Evolutionary conservation across 2,113 vertebrate genomes (phyloP), one percentile per base, ranked within the genome.

Genomic region (Rhea americana): DNA sequence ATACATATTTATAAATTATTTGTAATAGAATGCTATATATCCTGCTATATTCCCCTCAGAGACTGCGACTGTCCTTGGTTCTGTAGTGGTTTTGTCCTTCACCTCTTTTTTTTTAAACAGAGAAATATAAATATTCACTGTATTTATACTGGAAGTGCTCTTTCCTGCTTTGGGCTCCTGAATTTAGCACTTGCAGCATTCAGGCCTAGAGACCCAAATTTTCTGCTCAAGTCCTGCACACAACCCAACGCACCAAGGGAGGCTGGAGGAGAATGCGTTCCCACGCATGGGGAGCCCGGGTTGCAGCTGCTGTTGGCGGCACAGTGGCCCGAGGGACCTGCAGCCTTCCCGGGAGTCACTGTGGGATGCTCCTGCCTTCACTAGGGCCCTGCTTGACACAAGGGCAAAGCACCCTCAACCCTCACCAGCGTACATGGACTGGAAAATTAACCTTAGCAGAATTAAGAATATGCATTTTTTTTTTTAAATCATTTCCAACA

Each of bases 361-460:
- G 74, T 55, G 79, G 28, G 9, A 1, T 2, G 10, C 30, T 50
- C 32, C 8, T 39, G 15, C 32, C 28, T 14, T 45, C 43, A 45
- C 43, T 14, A 12, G 13, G 15, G 43, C 43, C 18, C 13, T 6
- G 1, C 25, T 21, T 11, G 14, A 24, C 37, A 63, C 41, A 35
- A 79, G 8, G 0, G 1, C 48, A 84, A 68, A 18, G 15, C 62
- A 26, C 10, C 37, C 4, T 5, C 9, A 0, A 3, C 11, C 28
- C 28, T 32, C 53, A 24, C n/a, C 59, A 59, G 16, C 28, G n/a
- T 14, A 18, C 12, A 2, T 32, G 35, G 35, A 20, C 24, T 3
- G 4, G 25, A 43, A 45, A 59, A 59, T 25, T 21, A 28, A 47
- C 45, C 45, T 17, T 18, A 47, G 18, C 45, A 47, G 18, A 47